phyloP scores from a whole-genome alignment of 2,797 vertebrate genomes.

The Cephalopachus bancanus region DNA sequence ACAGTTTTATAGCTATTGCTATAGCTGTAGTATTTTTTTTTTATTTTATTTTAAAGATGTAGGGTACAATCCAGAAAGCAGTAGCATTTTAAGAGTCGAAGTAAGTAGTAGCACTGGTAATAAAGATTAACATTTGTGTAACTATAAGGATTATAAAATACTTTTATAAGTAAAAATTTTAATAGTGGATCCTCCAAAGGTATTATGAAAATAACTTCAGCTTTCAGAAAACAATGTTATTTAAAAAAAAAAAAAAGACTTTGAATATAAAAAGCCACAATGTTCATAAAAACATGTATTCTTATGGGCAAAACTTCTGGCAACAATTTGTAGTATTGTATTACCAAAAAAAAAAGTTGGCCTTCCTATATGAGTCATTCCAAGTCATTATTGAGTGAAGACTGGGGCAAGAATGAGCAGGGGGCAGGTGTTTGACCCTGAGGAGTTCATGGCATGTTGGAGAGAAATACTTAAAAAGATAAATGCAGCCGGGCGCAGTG shows the following conservation, averaged over 20 bases:
- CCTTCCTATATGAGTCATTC: slow-evolving; percentile 3
- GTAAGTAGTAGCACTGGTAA: not conserved
- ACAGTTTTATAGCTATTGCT: not conserved
- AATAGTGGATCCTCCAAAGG: not conserved
- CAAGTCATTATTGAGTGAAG: not conserved
- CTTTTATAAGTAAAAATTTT: slow-evolving; percentile 40
- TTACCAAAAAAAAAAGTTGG: not conserved
- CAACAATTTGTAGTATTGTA: not conserved
- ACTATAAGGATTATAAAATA: slow-evolving; percentile 35
- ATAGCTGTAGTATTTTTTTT: not conserved
- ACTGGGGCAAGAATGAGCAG: not conserved
- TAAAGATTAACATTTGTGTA: slow-evolving; percentile 41
- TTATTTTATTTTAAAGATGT: too few species aligned
- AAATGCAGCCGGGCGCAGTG: too few species aligned
- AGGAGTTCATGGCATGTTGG: not conserved
- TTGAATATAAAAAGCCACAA: slow-evolving; percentile 40
- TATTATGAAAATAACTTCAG: slow-evolving; percentile 32
- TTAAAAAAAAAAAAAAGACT: not conserved
- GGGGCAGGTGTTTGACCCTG: not conserved
- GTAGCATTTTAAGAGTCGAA: not conserved
- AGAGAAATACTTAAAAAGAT: slow-evolving; percentile 44
- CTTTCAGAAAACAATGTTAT: slow-evolving; percentile 41
- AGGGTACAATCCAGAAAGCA: too few species aligned
- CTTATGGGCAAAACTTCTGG: slow-evolving; percentile 24
- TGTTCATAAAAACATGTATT: slow-evolving; percentile 54